phyloP scores from a whole-genome alignment of 2,113 vertebrate genomes.

The Rhipidura dahli region DNA sequence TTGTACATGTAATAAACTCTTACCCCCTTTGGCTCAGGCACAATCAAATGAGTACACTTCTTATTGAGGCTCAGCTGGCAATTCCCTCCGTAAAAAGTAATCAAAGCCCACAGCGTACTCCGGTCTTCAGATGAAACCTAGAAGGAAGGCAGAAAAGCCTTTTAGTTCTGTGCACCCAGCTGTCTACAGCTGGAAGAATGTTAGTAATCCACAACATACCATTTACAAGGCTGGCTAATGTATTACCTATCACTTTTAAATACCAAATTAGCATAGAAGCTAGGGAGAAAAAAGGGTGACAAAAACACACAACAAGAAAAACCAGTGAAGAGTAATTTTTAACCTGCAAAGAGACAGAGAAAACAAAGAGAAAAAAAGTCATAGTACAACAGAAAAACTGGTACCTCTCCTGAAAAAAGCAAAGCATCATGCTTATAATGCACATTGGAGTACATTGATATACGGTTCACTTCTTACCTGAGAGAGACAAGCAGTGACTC shows the following conservation, averaged over 20 bases:
- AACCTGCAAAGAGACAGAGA: background rate
- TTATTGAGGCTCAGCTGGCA: constrained; percentile 94
- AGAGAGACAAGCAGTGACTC: constrained; percentile 91
- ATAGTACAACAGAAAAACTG: background rate
- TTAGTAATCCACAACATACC: background rate
- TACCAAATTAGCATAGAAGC: background rate
- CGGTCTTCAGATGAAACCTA: constrained; percentile 90
- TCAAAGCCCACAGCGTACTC: constrained; percentile 89
- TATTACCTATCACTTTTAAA: background rate
- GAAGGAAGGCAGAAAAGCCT: background rate
- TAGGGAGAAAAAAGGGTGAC: background rate
- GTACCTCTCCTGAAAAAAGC: background rate
- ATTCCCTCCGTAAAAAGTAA: constrained; percentile 93
- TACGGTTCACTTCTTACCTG: constrained; percentile 74
- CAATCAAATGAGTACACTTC: constrained; percentile 93
- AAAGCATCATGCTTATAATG: background rate
- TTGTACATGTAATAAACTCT: constrained; percentile 36
- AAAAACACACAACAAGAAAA: background rate
- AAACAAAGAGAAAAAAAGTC: background rate
- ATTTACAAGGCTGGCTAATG: background rate
- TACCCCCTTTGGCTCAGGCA: constrained; percentile 95
- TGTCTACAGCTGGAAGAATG: background rate
- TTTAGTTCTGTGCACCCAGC: background rate
- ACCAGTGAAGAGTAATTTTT: background rate
- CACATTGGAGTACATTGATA: background rate